Evolutionary conservation across 2,888 invertebrate genomes (phyloP), one percentile per base, ranked within the genome.

Genomic region (Eucriotettix oculatus): DNA sequence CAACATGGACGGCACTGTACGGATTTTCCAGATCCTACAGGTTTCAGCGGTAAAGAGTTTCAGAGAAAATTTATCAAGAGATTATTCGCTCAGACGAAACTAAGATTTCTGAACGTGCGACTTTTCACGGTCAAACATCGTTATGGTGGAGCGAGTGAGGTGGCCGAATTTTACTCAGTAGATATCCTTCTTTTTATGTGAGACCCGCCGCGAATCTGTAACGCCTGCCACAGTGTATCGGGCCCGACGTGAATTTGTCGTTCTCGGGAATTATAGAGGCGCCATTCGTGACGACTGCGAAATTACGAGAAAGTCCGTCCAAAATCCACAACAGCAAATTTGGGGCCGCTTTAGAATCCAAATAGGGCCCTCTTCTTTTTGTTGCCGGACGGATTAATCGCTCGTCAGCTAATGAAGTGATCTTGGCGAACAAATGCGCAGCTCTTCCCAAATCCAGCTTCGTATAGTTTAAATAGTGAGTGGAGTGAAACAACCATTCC

Each of bases 381-480:
- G 68, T 68, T 60, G 71, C 70, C 68, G 68, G 67, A 61, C 67
- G 67, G 61, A 68, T 65, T 61, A 66, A 68, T 68, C 54, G 59
- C 42, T 67, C 71, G 75, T 76, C 75, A 75, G 74, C 76, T 75
- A 70, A 73, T 70, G 56, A 14, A 58, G 58, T 55, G 55, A 55
- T 61, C 52, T 55, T 61, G 61, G 17, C 58, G 52, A 14, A 55
- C 42, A 52, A 58, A 56, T 48, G n/a, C 48, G 48, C 48, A 48
- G 48, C 48, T n/a, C n/a, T 48, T 48, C 12, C 48, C 48, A 48
- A n/a, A 12, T 48, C 48, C 12, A 48, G 14, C n/a, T 12, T 14
- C n/a, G 48, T 14, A 48, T 14, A 14, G 48, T 48, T 48, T n/a
- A 14, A n/a, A n/a, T 48, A 48, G 29, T 7, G 29, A 29, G 29